A percentile compares a stretch with the other conserved stretches of the same genome.
Evolutionary conservation across 2,888 invertebrate genomes (phyloP).

Genomic region (Carpatolechia fugitivella): DNA sequence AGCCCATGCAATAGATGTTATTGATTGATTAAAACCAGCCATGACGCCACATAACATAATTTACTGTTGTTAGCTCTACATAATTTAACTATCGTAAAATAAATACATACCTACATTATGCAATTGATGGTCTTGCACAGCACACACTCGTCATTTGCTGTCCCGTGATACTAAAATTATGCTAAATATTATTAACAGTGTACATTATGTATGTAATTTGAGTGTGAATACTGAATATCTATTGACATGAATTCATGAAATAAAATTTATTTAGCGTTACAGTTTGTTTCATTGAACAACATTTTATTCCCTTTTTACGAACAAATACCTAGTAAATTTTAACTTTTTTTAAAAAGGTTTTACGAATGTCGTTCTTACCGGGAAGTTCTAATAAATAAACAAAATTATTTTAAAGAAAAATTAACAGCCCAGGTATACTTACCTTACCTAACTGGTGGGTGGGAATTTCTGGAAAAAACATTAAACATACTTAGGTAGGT

Average conservation of each 20-base stretch:
- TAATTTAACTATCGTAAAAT: constrained; percentile 13
- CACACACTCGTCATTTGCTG: constrained; percentile 35
- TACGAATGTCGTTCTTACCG: no score
- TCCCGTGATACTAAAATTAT: constrained; percentile 50
- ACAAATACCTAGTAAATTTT: no score
- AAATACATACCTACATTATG: constrained; percentile 32
- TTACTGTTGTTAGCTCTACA: constrained; percentile 7
- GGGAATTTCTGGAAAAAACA: no score
- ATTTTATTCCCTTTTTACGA: background rate
- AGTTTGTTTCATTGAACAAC: constrained; percentile 41
- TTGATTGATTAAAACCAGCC: constrained; percentile 20
- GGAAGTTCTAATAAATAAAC: no score
- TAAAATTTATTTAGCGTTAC: constrained; percentile 69
- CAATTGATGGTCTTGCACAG: constrained; percentile 17
- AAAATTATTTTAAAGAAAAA: no score
- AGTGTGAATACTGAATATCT: constrained; percentile 57
- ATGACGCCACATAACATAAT: constrained; percentile 22
- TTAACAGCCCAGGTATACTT: no score
- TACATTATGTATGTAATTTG: constrained; percentile 57
- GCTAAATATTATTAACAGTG: constrained; percentile 48
- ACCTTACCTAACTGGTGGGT: no score
- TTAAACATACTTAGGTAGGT: no score
- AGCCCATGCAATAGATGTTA: no score
- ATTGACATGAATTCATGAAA: constrained; percentile 58
- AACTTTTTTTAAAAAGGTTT: no score